Percentiles rank a stretch among this genome's conserved stretches.
Conservation (phyloP, 2,113 vertebrate species). For the Bucco capensis region DNA sequence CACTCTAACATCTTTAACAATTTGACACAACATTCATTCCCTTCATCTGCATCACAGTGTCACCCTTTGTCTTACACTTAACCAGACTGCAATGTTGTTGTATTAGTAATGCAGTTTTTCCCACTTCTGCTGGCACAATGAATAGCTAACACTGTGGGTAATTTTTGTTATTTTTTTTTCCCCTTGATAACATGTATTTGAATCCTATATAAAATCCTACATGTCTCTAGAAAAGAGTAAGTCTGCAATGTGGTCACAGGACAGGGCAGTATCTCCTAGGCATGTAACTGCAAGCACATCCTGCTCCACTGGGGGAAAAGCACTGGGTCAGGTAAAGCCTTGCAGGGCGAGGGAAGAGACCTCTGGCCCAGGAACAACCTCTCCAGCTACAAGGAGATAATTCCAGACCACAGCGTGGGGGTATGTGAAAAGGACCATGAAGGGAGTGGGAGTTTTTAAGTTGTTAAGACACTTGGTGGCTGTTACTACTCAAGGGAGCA, state of each 20-base stretch:
- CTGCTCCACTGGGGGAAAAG: neutral
- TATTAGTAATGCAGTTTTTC: neutral
- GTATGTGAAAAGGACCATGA: neutral
- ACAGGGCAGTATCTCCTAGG: neutral
- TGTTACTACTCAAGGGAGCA: neutral
- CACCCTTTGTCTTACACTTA: neutral
- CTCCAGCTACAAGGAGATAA: neutral
- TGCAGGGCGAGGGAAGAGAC: neutral
- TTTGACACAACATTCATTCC: neutral
- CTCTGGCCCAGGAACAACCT: neutral
- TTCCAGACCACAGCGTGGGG: neutral
- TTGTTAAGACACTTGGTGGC: neutral
- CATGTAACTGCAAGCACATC: neutral
- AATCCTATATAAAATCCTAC: neutral
- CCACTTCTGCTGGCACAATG: neutral
- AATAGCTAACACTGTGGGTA: neutral
- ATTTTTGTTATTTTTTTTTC: neutral
- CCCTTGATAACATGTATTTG: neutral
- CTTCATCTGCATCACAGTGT: neutral
- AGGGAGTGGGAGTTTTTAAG: neutral
- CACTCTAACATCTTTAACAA: neutral
- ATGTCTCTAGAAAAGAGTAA: neutral
- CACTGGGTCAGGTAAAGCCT: neutral
- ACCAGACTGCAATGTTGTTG: fast-evolving
- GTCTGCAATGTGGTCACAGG: neutral